phyloP scores from a whole-genome alignment of 2,888 invertebrate species.

The Phengaris alcon region DNA sequence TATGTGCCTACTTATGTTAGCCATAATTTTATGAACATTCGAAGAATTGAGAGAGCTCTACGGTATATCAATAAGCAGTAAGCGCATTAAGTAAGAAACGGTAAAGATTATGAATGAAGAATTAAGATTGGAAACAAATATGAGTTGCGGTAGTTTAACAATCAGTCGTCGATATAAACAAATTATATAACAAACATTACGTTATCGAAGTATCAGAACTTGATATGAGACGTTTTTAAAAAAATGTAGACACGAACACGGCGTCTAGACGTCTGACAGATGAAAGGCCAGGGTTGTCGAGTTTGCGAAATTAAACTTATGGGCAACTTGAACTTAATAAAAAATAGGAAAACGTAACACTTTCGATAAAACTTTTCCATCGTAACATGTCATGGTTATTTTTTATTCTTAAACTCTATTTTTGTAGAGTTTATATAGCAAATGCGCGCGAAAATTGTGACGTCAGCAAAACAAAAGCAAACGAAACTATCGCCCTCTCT shows the following conservation, averaged over 20 bases:
- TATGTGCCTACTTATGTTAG: no score
- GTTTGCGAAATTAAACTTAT: background rate
- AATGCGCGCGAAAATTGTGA: background rate
- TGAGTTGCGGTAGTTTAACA: background rate
- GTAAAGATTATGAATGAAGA: background rate
- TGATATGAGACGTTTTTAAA: background rate
- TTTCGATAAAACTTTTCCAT: background rate
- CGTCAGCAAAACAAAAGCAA: slow-evolving; percentile 16
- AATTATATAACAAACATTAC: slow-evolving; percentile 1
- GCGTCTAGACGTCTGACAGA: slow-evolving; percentile 27
- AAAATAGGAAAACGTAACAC: background rate
- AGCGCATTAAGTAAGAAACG: no score
- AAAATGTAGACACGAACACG: slow-evolving; percentile 25
- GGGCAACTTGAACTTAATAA: background rate
- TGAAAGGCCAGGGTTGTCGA: slow-evolving; percentile 18
- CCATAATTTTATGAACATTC: no score
- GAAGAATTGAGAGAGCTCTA: no score
- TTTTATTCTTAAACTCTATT: background rate
- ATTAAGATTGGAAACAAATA: background rate
- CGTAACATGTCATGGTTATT: no score
- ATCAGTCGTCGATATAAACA: background rate
- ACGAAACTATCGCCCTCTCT: background rate
- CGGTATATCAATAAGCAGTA: no score
- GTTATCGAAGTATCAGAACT: background rate
- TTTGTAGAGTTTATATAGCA: background rate